Percentiles rank a stretch among this genome's conserved stretches.
Conservation (phyloP, 2,888 invertebrate species). For the Entomobrya proxima region DNA sequence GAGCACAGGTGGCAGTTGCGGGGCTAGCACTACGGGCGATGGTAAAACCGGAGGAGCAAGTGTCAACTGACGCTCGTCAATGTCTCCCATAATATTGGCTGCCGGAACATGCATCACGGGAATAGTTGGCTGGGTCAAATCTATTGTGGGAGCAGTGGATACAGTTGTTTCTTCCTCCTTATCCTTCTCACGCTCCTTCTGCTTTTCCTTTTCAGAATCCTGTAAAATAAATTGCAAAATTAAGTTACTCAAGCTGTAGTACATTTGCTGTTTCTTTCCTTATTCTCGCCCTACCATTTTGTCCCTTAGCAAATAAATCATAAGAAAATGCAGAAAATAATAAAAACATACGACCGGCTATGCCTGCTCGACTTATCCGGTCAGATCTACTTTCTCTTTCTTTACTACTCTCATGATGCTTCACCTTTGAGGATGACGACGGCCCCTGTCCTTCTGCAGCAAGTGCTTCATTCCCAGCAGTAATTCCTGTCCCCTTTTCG, state of each 20-base stretch:
- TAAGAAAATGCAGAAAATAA: conserved; percentile 21
- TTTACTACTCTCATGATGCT: conserved; percentile 58
- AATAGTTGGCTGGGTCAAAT: background rate
- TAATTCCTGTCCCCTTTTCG: no score
- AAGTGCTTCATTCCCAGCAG: no score
- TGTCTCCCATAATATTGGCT: conserved; percentile 16
- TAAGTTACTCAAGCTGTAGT: background rate
- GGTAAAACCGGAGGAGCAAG: background rate
- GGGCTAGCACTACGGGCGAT: background rate
- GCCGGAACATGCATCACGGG: background rate
- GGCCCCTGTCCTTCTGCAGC: no score
- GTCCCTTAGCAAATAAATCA: conserved; percentile 24
- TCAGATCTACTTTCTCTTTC: conserved; percentile 56
- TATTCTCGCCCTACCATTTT: conserved; percentile 79
- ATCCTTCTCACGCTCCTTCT: no score
- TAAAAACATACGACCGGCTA: conserved; percentile 43
- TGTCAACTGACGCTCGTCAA: conserved; percentile 36
- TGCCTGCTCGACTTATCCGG: conserved; percentile 51
- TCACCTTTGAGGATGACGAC: conserved; percentile 69
- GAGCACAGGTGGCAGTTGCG: background rate
- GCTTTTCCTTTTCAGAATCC: conserved; percentile 67
- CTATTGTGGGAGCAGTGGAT: background rate
- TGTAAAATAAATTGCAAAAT: background rate
- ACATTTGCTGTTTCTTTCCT: conserved; percentile 87
- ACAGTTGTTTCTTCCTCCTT: no score